Percentiles rank a stretch among this genome's conserved stretches.
phyloP scores from a whole-genome alignment of 2,797 vertebrate species.

The Eulemur coronatus region DNA sequence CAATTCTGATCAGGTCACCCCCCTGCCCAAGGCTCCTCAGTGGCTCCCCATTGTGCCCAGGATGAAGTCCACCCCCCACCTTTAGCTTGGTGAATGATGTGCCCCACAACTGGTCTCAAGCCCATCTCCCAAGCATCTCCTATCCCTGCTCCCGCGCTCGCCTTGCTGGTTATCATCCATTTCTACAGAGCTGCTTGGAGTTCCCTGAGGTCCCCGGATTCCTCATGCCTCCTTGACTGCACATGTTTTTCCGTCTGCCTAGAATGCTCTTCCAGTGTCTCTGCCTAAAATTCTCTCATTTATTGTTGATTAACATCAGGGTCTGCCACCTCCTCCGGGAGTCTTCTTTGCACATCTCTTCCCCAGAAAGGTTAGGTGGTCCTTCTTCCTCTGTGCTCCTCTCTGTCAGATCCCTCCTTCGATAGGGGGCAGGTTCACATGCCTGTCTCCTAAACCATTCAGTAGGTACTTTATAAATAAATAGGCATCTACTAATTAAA shows the following conservation, averaged over 20 bases:
- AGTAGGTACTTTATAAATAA: not conserved
- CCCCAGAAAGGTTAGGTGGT: not conserved
- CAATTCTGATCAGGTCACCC: not conserved
- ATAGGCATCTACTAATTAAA: not conserved
- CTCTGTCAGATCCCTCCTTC: not conserved
- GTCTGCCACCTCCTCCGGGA: not conserved
- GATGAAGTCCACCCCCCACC: not conserved
- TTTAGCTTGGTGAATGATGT: not conserved
- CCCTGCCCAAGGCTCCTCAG: not conserved
- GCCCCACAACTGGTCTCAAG: not conserved
- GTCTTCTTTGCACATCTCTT: not conserved
- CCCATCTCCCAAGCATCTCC: not conserved
- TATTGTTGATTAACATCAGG: not conserved
- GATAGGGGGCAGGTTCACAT: rapidly evolving
- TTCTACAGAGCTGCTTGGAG: not conserved
- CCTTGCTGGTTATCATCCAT: too few relatives aligned
- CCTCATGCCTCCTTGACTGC: not conserved
- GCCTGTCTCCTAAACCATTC: not conserved
- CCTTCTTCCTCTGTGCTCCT: not conserved
- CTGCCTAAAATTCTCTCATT: not conserved
- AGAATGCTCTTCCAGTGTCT: not conserved
- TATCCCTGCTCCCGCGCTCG: not conserved
- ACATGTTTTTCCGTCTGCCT: not conserved
- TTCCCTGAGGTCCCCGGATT: not conserved
- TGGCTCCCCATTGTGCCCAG: too few relatives aligned